Percentiles rank a stretch among this genome's conserved stretches.
phyloP scores from a whole-genome alignment of 1,140 invertebrate species.

The Asobara japonica region DNA sequence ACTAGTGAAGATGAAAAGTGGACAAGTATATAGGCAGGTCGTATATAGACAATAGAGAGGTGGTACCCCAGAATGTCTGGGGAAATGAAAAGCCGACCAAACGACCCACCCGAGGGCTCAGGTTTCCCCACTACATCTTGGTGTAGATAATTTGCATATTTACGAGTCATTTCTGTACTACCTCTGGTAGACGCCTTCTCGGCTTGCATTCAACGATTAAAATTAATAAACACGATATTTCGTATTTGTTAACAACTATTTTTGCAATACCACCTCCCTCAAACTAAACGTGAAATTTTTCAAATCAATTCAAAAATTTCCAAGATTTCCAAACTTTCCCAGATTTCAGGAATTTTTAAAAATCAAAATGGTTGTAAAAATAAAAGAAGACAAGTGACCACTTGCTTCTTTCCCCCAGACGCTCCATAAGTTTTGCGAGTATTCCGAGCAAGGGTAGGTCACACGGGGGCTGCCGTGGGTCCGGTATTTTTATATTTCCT shows the following conservation, averaged over 20 bases:
- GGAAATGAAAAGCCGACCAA: neutral
- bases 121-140: neutral
- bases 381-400: neutral
- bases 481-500: slow-evolving; percentile 59
- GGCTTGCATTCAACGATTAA: neutral
- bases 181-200: neutral
- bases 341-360: too few relatives aligned
- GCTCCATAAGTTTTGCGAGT: slow-evolving; percentile 51
- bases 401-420: slow-evolving; percentile 42
- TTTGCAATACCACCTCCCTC: too few relatives aligned
- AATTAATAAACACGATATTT: neutral
- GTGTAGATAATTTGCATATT: neutral
- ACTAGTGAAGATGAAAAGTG: slow-evolving; percentile 11
- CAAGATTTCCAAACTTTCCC: too few relatives aligned
- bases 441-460: slow-evolving; percentile 12
- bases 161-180: neutral
- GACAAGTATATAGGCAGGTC: neutral
- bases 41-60: neutral
- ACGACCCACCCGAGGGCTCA: neutral
- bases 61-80: neutral
- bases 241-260: neutral
- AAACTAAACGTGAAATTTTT: too few relatives aligned
- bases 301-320: too few relatives aligned
- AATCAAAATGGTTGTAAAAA: neutral
- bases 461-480: neutral